phyloP scores from a whole-genome alignment of 2,113 vertebrate genomes.

The Phoxinus phoxinus region DNA sequence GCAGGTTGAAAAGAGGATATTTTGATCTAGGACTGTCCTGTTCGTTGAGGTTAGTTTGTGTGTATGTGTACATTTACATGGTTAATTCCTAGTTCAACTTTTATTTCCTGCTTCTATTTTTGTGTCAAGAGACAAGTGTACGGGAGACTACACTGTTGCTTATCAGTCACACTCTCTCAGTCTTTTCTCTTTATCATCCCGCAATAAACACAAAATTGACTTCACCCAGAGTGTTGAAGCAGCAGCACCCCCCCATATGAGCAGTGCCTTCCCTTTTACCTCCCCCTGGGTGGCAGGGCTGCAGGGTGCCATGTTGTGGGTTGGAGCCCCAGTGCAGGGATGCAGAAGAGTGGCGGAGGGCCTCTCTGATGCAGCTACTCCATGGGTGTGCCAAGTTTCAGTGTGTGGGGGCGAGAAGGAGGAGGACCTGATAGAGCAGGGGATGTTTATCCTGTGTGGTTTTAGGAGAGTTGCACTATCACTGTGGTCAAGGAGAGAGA shows the following conservation, averaged over 20 bases:
- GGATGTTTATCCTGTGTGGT: slow-evolving; percentile 48
- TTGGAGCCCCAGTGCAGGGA: slow-evolving; percentile 66
- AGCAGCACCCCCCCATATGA: background rate
- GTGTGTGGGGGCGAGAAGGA: slow-evolving; percentile 63
- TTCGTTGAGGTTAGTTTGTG: background rate
- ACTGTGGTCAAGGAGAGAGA: background rate
- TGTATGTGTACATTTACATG: background rate
- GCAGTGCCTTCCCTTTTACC: slow-evolving; percentile 12
- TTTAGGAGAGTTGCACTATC: slow-evolving; percentile 24
- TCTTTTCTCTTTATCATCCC: background rate
- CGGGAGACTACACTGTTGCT: background rate
- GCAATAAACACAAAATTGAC: slow-evolving; percentile 45
- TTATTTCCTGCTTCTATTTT: slow-evolving; percentile 31
- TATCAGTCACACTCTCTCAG: slow-evolving; percentile 30
- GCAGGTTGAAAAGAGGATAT: background rate
- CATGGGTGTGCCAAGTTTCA: slow-evolving; percentile 79
- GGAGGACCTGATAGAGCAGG: slow-evolving; percentile 64
- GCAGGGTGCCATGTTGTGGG: slow-evolving; percentile 57
- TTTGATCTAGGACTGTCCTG: background rate
- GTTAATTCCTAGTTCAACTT: slow-evolving; percentile 30
- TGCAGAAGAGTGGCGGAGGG: slow-evolving; percentile 63
- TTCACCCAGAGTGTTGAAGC: slow-evolving; percentile 9
- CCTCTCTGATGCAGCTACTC: slow-evolving; percentile 75
- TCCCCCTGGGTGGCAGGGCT: slow-evolving; percentile 64
- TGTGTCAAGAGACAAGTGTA: slow-evolving; percentile 25